Conservation (phyloP, 92 coral and sea anemone genomes). For the Siderastrea radians region DNA sequence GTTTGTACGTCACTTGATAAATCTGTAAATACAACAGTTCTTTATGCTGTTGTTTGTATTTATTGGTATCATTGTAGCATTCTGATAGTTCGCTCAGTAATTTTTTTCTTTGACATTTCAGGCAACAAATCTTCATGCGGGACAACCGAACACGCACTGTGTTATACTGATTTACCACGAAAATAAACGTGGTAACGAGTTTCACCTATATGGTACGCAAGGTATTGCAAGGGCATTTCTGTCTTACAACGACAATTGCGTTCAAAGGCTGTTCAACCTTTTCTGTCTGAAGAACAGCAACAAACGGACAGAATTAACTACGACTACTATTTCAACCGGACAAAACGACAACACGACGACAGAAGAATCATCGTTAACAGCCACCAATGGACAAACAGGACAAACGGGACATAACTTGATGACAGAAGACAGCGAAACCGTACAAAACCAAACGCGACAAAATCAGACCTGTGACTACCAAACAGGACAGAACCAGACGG, state of each 20-base stretch:
- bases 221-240: neutral
- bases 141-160: neutral
- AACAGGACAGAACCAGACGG: neutral
- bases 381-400: neutral
- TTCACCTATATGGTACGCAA: neutral
- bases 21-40: too few relatives aligned
- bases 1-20: too few relatives aligned
- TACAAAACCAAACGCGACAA: neutral
- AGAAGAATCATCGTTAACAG: too few relatives aligned
- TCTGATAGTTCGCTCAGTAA: too few relatives aligned
- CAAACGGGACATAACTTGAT: neutral
- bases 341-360: too few relatives aligned
- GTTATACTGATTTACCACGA: neutral
- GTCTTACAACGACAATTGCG: neutral
- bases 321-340: neutral
- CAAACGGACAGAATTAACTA: neutral
- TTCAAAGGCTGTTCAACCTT: neutral
- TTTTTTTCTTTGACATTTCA: too few relatives aligned
- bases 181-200: neutral
- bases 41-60: too few relatives aligned
- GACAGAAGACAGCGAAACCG: neutral
- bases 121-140: neutral
- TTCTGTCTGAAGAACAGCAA: neutral
- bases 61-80: too few relatives aligned
- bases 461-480: neutral